Percentiles rank a stretch among this genome's conserved stretches.
These are phyloP conservation scores for Petrocephalus zakoni DNA, from an alignment of 2,113 vertebrate genomes.

Conservation along the genomic window DNA sequence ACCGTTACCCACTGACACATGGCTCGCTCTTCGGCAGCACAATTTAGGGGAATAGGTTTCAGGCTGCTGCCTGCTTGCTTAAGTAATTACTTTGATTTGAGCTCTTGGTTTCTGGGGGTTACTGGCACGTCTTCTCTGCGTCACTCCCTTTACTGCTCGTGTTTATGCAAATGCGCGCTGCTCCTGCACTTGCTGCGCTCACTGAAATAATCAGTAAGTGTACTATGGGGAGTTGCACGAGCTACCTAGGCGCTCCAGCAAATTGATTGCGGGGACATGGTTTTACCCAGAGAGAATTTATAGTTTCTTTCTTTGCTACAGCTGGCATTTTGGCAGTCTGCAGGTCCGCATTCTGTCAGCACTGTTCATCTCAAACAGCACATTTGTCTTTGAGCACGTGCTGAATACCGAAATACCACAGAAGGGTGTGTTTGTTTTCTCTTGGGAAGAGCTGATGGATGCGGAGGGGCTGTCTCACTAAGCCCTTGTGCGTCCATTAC, in stretches of 20 bases:
- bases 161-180: neutral
- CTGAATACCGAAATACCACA: neutral
- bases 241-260: neutral
- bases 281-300: neutral
- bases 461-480: neutral
- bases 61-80: neutral
- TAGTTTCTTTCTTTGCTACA: neutral
- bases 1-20: neutral
- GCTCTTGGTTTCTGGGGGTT: neutral
- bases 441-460: neutral
- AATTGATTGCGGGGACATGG: neutral
- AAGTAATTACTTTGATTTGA: constrained; percentile 11
- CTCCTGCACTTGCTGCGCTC: neutral
- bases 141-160: neutral
- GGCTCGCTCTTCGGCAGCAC: neutral
- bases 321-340: neutral
- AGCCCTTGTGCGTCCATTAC: neutral
- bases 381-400: neutral
- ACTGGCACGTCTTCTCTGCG: neutral
- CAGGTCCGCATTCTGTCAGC: neutral
- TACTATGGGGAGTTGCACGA: neutral
- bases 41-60: neutral
- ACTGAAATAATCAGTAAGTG: neutral
- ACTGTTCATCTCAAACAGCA: neutral
- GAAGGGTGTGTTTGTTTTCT: neutral